Conservation (phyloP, 2,113 vertebrate genomes). For the Dicrurus megarhynchus region DNA sequence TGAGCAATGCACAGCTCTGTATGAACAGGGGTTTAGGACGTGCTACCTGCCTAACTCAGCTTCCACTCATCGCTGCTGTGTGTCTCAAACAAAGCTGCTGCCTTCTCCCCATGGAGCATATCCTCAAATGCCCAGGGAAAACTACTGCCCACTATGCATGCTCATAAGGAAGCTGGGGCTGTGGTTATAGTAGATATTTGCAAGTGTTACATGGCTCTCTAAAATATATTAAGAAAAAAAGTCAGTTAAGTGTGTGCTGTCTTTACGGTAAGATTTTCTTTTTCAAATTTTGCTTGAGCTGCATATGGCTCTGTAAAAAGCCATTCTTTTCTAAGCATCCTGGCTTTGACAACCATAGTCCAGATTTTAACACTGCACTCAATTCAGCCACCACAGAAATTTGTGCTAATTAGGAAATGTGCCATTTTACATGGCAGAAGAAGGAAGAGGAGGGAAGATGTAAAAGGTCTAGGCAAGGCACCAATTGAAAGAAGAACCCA, state of each 20-base stretch:
- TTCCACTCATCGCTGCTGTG: not conserved
- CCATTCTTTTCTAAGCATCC: not conserved
- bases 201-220: not conserved
- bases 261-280: not conserved
- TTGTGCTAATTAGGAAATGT: not conserved
- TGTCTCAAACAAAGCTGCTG: not conserved
- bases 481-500: not conserved
- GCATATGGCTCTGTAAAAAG: not conserved
- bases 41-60: not conserved
- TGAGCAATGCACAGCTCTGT: not conserved
- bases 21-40: fast-evolving
- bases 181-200: not conserved
- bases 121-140: not conserved
- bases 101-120: not conserved
- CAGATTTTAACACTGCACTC: constrained; percentile 9
- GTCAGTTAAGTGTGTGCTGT: not conserved
- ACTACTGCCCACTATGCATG: not conserved
- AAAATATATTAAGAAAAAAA: not conserved
- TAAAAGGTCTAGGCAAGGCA: not conserved
- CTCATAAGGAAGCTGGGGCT: not conserved
- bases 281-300: not conserved
- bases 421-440: not conserved
- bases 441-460: not conserved
- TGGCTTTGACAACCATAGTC: not conserved
- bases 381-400: not conserved